These are phyloP conservation scores for Mormyrus lacerda DNA, from an alignment of 2,113 vertebrate genomes.

Conservation along the genomic window DNA sequence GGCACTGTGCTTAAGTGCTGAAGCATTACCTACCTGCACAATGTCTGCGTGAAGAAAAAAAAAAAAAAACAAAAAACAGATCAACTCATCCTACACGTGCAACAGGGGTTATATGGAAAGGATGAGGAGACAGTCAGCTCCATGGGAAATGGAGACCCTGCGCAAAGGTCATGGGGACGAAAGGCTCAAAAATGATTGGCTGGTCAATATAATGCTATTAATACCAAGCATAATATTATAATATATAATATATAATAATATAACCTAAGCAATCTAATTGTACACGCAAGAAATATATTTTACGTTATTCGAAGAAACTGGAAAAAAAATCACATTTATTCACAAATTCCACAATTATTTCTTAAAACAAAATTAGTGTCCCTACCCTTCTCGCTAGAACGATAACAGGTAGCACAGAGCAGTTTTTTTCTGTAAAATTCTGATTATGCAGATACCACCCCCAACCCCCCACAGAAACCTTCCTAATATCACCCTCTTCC, in stretches of 20 bases:
- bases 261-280: background rate
- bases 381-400: background rate
- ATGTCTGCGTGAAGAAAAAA: background rate
- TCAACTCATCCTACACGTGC: background rate
- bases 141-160: background rate
- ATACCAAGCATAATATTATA: background rate
- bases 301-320: background rate
- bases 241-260: no score
- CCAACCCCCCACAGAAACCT: background rate
- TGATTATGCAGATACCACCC: background rate
- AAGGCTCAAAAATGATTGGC: background rate
- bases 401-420: background rate
- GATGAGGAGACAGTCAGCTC: background rate
- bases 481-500: background rate
- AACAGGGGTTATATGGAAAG: background rate
- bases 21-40: background rate
- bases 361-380: background rate
- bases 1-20: background rate
- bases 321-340: background rate
- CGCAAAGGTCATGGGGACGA: background rate
- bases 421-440: background rate
- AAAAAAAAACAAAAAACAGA: background rate
- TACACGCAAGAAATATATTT: background rate
- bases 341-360: conserved; percentile 1
- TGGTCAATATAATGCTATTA: background rate